Conservation (phyloP, 1,140 invertebrate genomes). For the Aphaenogaster floridana region DNA sequence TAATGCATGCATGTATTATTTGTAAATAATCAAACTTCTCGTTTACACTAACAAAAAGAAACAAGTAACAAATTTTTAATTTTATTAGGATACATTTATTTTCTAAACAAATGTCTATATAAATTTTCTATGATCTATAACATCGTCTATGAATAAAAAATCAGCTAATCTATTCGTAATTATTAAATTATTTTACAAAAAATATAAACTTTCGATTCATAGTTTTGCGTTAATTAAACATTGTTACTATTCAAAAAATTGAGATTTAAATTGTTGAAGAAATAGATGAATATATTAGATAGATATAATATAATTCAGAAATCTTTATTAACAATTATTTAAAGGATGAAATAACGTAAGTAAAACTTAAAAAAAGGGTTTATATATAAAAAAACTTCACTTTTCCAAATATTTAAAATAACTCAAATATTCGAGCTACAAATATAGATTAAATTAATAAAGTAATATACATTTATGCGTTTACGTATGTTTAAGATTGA, state of each 20-base stretch:
- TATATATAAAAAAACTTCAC: not conserved
- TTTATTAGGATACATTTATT: conserved; percentile 26
- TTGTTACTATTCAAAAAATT: not conserved
- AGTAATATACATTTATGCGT: not conserved
- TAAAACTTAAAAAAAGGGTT: not conserved
- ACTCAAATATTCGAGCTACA: not conserved
- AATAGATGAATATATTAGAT: not conserved
- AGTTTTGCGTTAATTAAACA: not conserved
- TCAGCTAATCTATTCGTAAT: not conserved
- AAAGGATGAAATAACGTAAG: not conserved
- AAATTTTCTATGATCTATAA: not conserved
- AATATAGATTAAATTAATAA: not conserved
- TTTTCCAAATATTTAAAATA: conserved; percentile 2
- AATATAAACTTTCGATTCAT: not conserved
- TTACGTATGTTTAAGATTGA: not conserved
- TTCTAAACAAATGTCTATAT: not conserved
- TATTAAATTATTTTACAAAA: not conserved
- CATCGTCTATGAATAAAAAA: not conserved
- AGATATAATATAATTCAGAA: no score
- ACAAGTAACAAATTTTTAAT: conserved; percentile 47
- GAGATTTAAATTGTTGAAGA: not conserved
- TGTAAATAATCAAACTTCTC: conserved; percentile 51
- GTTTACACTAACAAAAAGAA: conserved; percentile 14
- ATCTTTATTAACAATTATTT: not conserved
- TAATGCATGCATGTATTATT: conserved; percentile 35